Evolutionary conservation across 2,797 vertebrate genomes (phyloP).

Genomic region (Karalla daura): DNA sequence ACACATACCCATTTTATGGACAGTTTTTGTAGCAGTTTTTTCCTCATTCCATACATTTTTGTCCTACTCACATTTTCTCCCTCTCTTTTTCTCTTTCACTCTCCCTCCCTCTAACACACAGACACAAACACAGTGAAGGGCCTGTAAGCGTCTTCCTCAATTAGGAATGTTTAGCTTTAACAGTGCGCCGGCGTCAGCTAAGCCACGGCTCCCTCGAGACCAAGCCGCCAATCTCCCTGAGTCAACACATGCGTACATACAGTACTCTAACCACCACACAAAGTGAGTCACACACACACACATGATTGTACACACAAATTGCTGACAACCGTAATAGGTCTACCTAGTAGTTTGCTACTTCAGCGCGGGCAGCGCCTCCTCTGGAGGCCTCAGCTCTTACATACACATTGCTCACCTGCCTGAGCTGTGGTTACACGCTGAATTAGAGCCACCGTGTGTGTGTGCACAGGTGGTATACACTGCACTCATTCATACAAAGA

Average conservation of each 20-base stretch:
- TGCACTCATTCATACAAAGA: conserved; percentile 70
- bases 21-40: conserved; percentile 48
- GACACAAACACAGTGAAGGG: conserved; percentile 62
- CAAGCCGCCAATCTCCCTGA: conserved; percentile 72
- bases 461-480: conserved; percentile 57
- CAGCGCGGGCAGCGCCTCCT: conserved; percentile 42
- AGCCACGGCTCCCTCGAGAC: conserved; percentile 73
- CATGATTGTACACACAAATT: conserved; percentile 36
- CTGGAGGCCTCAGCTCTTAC: conserved; percentile 26
- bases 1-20: conserved; percentile 37
- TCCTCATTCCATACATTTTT: conserved; percentile 37
- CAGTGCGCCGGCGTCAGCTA: conserved; percentile 68
- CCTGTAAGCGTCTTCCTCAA: conserved; percentile 78
- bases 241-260: conserved; percentile 69
- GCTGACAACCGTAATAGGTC: conserved; percentile 40
- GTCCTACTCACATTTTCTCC: conserved; percentile 37
- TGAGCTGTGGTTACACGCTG: conserved; percentile 30
- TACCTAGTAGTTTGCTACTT: conserved; percentile 18
- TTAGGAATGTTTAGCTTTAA: conserved; percentile 81
- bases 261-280: conserved; percentile 41
- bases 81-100: neutral
- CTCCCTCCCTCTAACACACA: conserved; percentile 29
- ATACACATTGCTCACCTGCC: conserved; percentile 17
- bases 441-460: conserved; percentile 28
- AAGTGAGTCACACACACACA: conserved; percentile 26